Conservation (phyloP, 1,140 invertebrate genomes). For the Zophobas atratus region DNA sequence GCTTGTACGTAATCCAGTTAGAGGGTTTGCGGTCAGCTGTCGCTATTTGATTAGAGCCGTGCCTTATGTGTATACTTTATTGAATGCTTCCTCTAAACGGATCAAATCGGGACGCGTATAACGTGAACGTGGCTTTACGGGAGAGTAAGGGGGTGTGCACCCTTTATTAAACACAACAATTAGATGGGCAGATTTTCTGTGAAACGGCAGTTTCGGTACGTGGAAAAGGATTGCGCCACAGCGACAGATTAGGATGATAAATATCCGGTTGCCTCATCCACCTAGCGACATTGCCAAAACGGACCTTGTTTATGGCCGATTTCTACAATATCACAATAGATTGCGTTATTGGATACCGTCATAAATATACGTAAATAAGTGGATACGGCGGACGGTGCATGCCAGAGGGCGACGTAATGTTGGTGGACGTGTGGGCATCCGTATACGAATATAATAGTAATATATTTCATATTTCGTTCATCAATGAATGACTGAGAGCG, state of each 20-base stretch:
- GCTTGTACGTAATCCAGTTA: slow-evolving; percentile 39
- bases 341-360: slow-evolving; percentile 14
- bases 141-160: not conserved
- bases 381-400: not conserved
- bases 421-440: no score
- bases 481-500: no score
- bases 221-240: slow-evolving; percentile 1
- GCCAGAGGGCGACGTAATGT: no score
- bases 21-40: slow-evolving; percentile 45
- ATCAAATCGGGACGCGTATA: slow-evolving; percentile 11
- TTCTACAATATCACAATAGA: slow-evolving; percentile 35
- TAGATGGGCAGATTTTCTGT: slow-evolving; percentile 6
- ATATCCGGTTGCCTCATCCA: slow-evolving; percentile 18
- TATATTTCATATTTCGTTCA: no score
- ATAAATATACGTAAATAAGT: slow-evolving; percentile 5
- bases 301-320: slow-evolving; percentile 21
- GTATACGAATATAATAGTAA: no score
- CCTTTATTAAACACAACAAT: slow-evolving; percentile 29
- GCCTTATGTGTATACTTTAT: slow-evolving; percentile 40
- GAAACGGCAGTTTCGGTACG: not conserved
- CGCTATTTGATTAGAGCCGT: slow-evolving; percentile 45
- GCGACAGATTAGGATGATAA: slow-evolving; percentile 18
- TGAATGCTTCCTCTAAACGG: slow-evolving; percentile 38
- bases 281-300: slow-evolving; percentile 31
- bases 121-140: not conserved